Conservation (phyloP, 1,140 invertebrate genomes). For the Drosophila ironensis region DNA sequence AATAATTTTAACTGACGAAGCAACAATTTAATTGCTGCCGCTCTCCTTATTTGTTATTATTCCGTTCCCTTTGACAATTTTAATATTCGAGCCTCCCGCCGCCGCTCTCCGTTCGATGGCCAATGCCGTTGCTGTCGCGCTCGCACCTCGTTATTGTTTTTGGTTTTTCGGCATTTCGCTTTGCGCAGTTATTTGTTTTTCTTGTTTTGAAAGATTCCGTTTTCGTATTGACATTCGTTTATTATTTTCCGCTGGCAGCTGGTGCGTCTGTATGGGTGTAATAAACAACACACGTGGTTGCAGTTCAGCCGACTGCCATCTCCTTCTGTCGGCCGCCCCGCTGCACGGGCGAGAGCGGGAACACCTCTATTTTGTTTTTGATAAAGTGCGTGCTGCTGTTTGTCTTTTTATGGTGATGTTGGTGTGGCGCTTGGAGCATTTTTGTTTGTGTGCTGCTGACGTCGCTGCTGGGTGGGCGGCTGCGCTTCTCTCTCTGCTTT, state of each 20-base stretch:
- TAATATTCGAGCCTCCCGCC: background rate
- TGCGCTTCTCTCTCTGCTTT: constrained; percentile 47
- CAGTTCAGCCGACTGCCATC: constrained; percentile 47
- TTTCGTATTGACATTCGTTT: constrained; percentile 71
- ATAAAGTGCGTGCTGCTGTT: constrained; percentile 51
- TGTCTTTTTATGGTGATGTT: constrained; percentile 28
- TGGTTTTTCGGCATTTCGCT: constrained; percentile 66
- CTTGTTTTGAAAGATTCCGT: constrained; percentile 74
- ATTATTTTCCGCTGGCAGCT: constrained; percentile 27
- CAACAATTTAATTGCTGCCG: constrained; percentile 4
- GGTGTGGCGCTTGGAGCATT: constrained; percentile 50
- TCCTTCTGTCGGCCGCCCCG: constrained; percentile 6
- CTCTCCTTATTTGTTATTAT: constrained; percentile 7
- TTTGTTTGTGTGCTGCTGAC: constrained; percentile 27
- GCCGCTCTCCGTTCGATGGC: background rate
- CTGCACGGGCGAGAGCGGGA: background rate
- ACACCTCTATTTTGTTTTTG: constrained; percentile 43
- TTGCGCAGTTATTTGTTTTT: constrained; percentile 77
- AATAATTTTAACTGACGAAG: background rate
- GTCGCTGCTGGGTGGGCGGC: constrained; percentile 53
- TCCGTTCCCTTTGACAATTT: constrained; percentile 18
- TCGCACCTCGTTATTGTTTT: constrained; percentile 30
- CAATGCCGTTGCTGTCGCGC: too few species aligned
- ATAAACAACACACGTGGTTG: constrained; percentile 78
- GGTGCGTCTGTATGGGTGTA: constrained; percentile 35